These are phyloP conservation scores for Macrotrachela quadricornifera DNA, from an alignment of 1,140 invertebrate species.

Conservation along the genomic window DNA sequence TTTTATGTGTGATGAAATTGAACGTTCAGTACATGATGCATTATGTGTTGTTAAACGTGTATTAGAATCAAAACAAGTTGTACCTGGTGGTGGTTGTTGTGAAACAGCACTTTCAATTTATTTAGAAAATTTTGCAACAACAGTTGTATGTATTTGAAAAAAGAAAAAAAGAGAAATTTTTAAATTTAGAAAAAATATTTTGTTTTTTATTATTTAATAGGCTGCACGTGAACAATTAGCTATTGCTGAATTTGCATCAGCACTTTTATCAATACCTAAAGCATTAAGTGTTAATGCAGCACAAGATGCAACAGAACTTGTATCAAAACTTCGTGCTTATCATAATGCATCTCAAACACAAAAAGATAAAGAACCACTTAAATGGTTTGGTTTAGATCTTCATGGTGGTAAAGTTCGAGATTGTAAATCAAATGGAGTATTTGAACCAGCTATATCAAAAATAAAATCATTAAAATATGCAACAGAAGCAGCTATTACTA, in stretches of 20 bases:
- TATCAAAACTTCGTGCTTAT: constrained; percentile 85
- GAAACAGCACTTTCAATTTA: constrained; percentile 95
- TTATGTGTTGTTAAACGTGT: constrained; percentile 88
- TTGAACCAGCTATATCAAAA: constrained; percentile 93
- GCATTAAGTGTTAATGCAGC: constrained; percentile 93
- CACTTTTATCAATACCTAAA: constrained; percentile 93
- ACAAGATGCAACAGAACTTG: constrained; percentile 82
- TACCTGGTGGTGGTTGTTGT: constrained; percentile 87
- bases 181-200: too few species aligned
- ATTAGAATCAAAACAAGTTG: constrained; percentile 77
- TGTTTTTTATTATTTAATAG: constrained; percentile 14
- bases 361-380: constrained; percentile 62
- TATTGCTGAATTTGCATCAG: constrained; percentile 90
- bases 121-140: constrained; percentile 92
- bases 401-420: constrained; percentile 64
- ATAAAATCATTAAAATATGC: constrained; percentile 97
- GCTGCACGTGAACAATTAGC: constrained; percentile 91
- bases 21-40: constrained; percentile 87
- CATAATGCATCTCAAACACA: constrained; percentile 94
- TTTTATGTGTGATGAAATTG: constrained; percentile 98
- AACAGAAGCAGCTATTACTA: constrained; percentile 97
- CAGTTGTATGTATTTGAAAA: constrained; percentile 32
- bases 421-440: constrained; percentile 75
- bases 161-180: too few species aligned
- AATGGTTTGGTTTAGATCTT: constrained; percentile 80